Evolutionary conservation across 1,140 invertebrate species (phyloP), one percentile per base, ranked within the genome.

Genomic region (Zaprionus nigranus): DNA sequence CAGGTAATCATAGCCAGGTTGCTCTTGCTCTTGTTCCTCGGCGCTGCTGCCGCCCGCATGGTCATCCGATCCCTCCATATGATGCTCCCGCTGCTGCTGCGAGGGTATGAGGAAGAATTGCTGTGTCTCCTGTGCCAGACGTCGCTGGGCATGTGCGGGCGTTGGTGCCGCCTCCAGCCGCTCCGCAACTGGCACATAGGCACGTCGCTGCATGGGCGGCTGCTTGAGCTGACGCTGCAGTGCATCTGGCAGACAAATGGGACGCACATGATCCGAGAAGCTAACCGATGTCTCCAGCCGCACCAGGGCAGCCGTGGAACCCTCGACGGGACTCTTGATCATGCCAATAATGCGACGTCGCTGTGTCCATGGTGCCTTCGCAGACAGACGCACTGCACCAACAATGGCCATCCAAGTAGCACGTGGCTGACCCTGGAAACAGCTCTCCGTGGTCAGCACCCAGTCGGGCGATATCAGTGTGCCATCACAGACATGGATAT

Each of bases 251-350:
- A 98, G 90, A 85, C 97, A 98, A 60, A 97, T 94, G 2, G 97
- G 97, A 38, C 97, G 94, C 2, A 98, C 95, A 83, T 97, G 97
- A 91, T 98, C 97, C 0, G 96, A 96, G 75, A 96, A 95, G 40
- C 93, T 94, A 0, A 97, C 94, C 0, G 96, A 95, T 66, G 96
- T 95, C 70, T 97, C 96, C 46, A 98, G 92, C 82, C 97, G 96
- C 7, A 98, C 94, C 34, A 98, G 92, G 2, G 97, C 97, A 1
- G 97, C 94, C 46, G 96, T 96, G 73, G 96, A 97, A 11, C 97
- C 97, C 93, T 97, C 97, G 0, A 98, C 96, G 0, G 97, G 97
- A 1, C 97, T 97, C 79, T 97, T 97, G 3, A 98, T 95, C 96
- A 98, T 97, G 15, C 97, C 97, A 2, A 93, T 92, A 17, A 98